Conservation (phyloP, 2,888 invertebrate species). For the Troides aeacus region DNA sequence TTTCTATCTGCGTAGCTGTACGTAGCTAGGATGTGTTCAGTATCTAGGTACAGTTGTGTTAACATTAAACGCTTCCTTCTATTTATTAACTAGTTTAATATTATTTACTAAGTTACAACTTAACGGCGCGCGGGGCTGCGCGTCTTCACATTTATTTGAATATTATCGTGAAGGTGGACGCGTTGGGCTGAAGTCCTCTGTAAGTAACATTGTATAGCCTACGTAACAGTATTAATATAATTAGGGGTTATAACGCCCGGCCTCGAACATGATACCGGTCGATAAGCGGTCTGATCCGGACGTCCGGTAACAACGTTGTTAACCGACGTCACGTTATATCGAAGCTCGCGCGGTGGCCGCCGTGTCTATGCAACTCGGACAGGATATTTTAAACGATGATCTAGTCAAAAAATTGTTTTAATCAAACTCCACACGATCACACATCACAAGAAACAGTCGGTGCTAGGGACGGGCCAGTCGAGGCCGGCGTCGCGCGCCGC, state of each 20-base stretch:
- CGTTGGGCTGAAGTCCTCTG: slow-evolving; percentile 28
- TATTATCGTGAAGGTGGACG: slow-evolving; percentile 29
- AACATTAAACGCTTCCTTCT: slow-evolving; percentile 47
- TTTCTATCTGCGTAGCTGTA: slow-evolving; percentile 71
- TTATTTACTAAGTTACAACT: slow-evolving; percentile 65
- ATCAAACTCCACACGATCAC: not conserved
- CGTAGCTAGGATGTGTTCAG: slow-evolving; percentile 77
- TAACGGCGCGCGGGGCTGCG: slow-evolving; percentile 19
- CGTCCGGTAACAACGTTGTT: too few relatives aligned
- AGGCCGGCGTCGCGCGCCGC: slow-evolving; percentile 37
- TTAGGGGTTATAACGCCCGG: slow-evolving; percentile 41
- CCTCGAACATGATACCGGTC: slow-evolving; percentile 20
- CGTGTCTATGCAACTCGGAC: not conserved
- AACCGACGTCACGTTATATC: too few relatives aligned
- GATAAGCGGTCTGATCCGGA: not conserved
- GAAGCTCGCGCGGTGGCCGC: not conserved
- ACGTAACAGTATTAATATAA: slow-evolving; percentile 62
- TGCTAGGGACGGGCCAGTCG: not conserved
- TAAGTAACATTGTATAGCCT: slow-evolving; percentile 38
- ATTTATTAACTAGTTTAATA: slow-evolving; percentile 68
- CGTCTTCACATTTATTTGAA: not conserved
- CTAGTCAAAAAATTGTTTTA: slow-evolving; percentile 22
- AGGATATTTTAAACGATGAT: slow-evolving; percentile 21
- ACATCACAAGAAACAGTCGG: slow-evolving; percentile 2
- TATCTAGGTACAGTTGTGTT: slow-evolving; percentile 19